Evolutionary conservation across 1,140 invertebrate species (phyloP), one percentile per base, ranked within the genome.

Genomic region (Drosophila bifasciata): DNA sequence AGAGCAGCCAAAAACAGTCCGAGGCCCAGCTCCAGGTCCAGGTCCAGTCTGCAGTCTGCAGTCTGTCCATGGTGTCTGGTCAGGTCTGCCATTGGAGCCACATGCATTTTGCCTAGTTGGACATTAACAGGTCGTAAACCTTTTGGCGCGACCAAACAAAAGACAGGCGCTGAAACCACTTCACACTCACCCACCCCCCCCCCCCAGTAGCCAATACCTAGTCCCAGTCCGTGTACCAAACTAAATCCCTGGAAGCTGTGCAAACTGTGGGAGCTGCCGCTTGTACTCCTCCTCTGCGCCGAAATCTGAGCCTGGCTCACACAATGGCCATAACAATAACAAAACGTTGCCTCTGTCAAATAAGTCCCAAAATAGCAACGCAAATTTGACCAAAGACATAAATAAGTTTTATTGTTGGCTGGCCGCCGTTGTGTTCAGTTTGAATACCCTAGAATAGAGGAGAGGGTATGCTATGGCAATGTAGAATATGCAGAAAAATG

Each of bases 81-180:
- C 9, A 13, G n/a, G 1, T 46, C 17, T 36, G 7, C n/a, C 40
- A 16, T 15, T 19, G 44, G 44, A 57, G 59, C 46, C 73, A 66
- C 28, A 67, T 74, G 72, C 63, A 88, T 78, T 86, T 88, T 88
- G 83, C 64, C 74, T 83, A 88, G 83, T 64, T 88, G 83, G 71
- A 88, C 83, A 88, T 88, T 88, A 88, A 89, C 83, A 88, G 83
- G 84, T 88, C 83, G 83, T 88, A 88, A 88, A 88, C 83, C 83
- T 88, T 88, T 88, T 88, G 79, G 79, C 83, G 84, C 83, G 53
- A 69, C 64, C 71, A 83, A 88, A 84, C 75, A 88, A 88, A 81
- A 83, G 81, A 88, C 83, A 86, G 57, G 59, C 78, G 83, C 71
- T 88, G 83, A 88, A 86, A 86, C 83, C 71, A 75, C 70, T 79